Evolutionary conservation across 1,140 invertebrate species (phyloP).

Genomic region (Euwallacea fornicatus): DNA sequence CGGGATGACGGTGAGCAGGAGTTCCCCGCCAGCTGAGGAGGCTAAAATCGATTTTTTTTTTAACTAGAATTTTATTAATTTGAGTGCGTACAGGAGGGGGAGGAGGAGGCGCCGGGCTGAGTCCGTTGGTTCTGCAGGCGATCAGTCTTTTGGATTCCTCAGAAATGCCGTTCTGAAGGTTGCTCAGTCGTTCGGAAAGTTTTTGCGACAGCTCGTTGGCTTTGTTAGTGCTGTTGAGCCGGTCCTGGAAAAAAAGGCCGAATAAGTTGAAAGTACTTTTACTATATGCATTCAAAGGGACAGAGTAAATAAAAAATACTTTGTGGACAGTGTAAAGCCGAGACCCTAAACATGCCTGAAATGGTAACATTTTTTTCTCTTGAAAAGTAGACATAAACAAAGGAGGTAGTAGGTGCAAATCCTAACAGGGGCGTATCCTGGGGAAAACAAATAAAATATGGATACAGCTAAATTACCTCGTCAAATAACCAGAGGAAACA

Average conservation of each 20-base stretch:
- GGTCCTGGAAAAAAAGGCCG: slow-evolving; percentile 52
- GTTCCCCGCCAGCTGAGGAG: slow-evolving; percentile 12
- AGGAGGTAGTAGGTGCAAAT: too few species aligned
- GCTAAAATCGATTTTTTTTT: slow-evolving; percentile 28
- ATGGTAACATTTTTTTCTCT: too few species aligned
- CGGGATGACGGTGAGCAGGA: slow-evolving; percentile 12
- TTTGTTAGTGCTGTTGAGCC: slow-evolving; percentile 47
- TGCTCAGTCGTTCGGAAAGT: slow-evolving; percentile 42
- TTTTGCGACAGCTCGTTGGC: slow-evolving; percentile 43
- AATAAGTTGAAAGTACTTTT: too few species aligned
- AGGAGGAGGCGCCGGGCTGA: slow-evolving; percentile 54
- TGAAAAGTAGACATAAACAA: too few species aligned
- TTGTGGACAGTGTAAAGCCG: not conserved
- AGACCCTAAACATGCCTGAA: too few species aligned
- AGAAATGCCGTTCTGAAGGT: slow-evolving; percentile 29
- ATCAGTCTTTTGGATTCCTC: slow-evolving; percentile 30
- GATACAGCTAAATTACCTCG: too few species aligned
- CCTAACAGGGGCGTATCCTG: too few species aligned
- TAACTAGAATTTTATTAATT: slow-evolving; percentile 8
- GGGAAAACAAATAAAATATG: too few species aligned
- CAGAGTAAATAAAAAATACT: not conserved
- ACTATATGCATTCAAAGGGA: too few species aligned
- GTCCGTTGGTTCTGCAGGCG: slow-evolving; percentile 22
- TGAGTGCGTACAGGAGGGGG: slow-evolving; percentile 61
- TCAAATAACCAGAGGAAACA: too few species aligned